Percentiles rank a stretch among this genome's conserved stretches.
Evolutionary conservation across 2,888 invertebrate genomes (phyloP).

Genomic region (Amorpha juglandis): DNA sequence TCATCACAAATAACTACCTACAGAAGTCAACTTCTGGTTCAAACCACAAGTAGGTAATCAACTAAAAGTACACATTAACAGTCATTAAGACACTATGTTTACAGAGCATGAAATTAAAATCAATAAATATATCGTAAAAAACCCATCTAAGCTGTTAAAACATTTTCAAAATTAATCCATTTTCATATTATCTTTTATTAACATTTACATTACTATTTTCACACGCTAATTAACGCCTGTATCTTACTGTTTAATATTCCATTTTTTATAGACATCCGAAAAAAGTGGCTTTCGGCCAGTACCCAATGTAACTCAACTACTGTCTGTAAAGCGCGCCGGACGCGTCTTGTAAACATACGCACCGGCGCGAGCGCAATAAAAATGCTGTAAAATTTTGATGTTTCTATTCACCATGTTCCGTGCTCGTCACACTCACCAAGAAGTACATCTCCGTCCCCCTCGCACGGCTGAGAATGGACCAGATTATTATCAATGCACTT

Average conservation of each 20-base stretch:
- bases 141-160: constrained; percentile 20
- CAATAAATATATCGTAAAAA: constrained; percentile 21
- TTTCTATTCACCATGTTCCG: constrained; percentile 74
- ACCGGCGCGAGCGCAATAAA: constrained; percentile 78
- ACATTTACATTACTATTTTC: constrained; percentile 28
- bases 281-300: constrained; percentile 47
- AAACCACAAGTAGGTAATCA: too few relatives aligned
- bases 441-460: constrained; percentile 49
- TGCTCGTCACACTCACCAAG: constrained; percentile 46
- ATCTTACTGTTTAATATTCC: constrained; percentile 38
- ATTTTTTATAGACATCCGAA: constrained; percentile 40
- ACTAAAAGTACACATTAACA: constrained; percentile 13
- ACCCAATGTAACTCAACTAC: constrained; percentile 50
- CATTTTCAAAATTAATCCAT: constrained; percentile 24
- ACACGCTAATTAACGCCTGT: constrained; percentile 41
- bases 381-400: constrained; percentile 84
- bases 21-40: too few relatives aligned
- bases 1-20: too few relatives aligned
- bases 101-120: constrained; percentile 4
- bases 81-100: constrained; percentile 11
- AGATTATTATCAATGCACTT: constrained; percentile 84
- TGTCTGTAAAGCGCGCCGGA: constrained; percentile 65
- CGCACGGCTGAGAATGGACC: constrained; percentile 66
- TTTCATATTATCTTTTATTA: constrained; percentile 20
- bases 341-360: constrained; percentile 74